Evolutionary conservation across 2,888 invertebrate species (phyloP).

Genomic region (Sepiola atlantica): DNA sequence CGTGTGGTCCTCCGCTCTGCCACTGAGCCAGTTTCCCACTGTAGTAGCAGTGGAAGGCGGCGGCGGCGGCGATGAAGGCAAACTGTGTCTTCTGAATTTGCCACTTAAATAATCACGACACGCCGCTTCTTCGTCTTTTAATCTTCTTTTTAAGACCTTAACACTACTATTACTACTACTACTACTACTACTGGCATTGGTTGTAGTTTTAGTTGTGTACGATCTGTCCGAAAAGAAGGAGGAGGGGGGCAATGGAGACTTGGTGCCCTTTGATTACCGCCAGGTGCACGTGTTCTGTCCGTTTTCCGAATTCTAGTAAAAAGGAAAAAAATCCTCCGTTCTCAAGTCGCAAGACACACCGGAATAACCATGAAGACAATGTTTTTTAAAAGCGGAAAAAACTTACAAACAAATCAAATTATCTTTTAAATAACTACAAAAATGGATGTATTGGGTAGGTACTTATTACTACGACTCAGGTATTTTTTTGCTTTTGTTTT

Average conservation of each 20-base stretch:
- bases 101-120: not conserved
- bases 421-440: not conserved
- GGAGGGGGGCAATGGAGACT: not conserved
- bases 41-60: not conserved
- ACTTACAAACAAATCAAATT: not conserved
- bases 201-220: not conserved
- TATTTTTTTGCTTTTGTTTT: not conserved
- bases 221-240: not conserved
- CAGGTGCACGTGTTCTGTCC: constrained; percentile 9
- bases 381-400: not conserved
- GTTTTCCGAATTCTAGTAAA: not conserved
- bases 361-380: not conserved
- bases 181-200: not conserved
- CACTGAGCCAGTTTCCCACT: not conserved
- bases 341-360: not conserved
- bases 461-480: not conserved
- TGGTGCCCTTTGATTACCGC: not conserved
- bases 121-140: not conserved
- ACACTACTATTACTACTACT: not conserved
- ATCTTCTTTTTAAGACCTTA: too few relatives aligned
- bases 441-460: constrained; percentile 10
- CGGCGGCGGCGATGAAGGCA: not conserved
- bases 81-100: not conserved
- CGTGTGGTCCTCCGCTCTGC: not conserved
- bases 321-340: not conserved